phyloP scores from a whole-genome alignment of 2,113 vertebrate genomes.

The Salvelinus namaycush region DNA sequence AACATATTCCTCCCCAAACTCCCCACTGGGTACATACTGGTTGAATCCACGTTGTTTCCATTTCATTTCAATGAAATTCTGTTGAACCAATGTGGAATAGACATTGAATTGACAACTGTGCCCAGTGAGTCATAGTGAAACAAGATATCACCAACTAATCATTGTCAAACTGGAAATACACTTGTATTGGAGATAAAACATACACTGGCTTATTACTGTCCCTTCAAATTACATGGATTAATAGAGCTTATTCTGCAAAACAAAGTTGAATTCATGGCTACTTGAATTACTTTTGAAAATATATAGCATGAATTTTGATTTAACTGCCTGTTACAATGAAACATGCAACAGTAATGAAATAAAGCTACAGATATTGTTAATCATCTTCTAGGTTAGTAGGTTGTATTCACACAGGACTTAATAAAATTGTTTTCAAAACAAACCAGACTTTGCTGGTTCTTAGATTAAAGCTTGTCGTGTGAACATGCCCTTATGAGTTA shows the following conservation, averaged over 20 bases:
- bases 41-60: too few species aligned
- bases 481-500: neutral
- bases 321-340: neutral
- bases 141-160: neutral
- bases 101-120: too few species aligned
- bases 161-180: slow-evolving; percentile 10
- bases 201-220: neutral
- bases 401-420: neutral
- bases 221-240: neutral
- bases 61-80: too few species aligned
- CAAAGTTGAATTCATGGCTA: neutral
- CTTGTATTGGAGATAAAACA: neutral
- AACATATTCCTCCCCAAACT: slow-evolving; percentile 6
- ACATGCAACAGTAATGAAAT: neutral
- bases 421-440: neutral
- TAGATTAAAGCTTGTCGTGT: neutral
- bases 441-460: neutral
- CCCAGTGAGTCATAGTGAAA: slow-evolving; percentile 2
- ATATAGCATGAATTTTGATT: neutral
- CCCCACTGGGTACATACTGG: too few species aligned
- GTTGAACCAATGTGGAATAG: too few species aligned
- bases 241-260: neutral
- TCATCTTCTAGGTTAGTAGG: neutral
- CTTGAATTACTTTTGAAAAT: neutral
- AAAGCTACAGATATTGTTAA: neutral